Conservation (phyloP, 2,113 vertebrate genomes). For the Calidris pygmaea region DNA sequence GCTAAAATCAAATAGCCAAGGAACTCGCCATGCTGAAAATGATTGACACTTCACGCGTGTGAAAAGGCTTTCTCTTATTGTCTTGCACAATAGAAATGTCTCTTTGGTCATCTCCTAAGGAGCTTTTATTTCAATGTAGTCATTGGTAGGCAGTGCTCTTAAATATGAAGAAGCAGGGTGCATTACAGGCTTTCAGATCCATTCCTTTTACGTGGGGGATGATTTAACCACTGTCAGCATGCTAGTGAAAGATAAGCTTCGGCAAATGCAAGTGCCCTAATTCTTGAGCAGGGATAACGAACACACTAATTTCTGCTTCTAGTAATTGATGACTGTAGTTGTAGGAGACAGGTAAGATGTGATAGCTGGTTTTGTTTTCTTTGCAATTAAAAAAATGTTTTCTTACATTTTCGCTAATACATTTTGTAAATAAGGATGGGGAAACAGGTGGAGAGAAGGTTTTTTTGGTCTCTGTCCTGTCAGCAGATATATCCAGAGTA, state of each 20-base stretch:
- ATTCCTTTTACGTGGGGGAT: background rate
- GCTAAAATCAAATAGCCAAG: background rate
- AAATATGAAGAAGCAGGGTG: background rate
- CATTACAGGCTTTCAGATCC: background rate
- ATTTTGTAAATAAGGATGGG: background rate
- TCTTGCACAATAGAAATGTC: background rate
- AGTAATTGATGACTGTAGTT: background rate
- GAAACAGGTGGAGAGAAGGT: background rate
- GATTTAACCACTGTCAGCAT: constrained; percentile 13
- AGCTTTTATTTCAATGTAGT: background rate
- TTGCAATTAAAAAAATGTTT: background rate
- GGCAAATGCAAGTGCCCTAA: background rate
- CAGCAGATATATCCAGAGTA: background rate
- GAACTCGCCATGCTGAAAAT: rapidly evolving
- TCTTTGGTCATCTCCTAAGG: background rate
- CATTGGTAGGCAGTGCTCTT: background rate
- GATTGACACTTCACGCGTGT: background rate
- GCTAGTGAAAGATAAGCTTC: constrained; percentile 17
- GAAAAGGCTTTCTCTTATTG: background rate
- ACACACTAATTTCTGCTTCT: background rate
- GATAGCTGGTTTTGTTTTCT: background rate
- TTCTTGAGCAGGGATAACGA: background rate
- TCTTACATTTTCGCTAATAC: background rate
- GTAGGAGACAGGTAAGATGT: background rate
- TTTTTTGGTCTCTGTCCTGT: background rate